Conservation (phyloP, 2,797 vertebrate species). For the Paguma larvata region DNA sequence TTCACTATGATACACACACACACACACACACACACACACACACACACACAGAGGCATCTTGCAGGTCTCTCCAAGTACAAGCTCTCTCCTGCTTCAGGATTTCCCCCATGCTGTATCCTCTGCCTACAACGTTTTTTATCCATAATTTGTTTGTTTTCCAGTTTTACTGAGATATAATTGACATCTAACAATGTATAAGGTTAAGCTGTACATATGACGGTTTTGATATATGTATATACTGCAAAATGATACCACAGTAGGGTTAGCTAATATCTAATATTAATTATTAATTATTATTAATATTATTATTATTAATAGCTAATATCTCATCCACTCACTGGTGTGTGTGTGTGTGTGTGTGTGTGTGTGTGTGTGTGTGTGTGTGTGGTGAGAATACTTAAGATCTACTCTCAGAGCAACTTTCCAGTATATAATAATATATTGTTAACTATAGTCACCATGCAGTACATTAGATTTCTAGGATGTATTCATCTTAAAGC, state of each 20-base stretch:
- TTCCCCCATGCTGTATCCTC: background rate
- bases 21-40: background rate
- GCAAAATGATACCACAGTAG: background rate
- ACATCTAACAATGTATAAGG: background rate
- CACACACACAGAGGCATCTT: background rate
- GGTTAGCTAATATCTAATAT: background rate
- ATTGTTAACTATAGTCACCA: background rate
- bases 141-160: background rate
- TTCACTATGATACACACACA: background rate
- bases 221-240: background rate
- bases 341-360: background rate
- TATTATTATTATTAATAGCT: too few relatives aligned
- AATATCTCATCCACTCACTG: too few relatives aligned
- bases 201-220: background rate
- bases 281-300: too few relatives aligned
- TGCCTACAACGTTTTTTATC: background rate
- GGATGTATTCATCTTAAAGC: background rate
- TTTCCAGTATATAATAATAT: background rate
- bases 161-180: background rate
- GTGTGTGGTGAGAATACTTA: background rate
- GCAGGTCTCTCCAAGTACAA: background rate
- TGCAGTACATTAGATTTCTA: background rate
- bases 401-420: background rate
- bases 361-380: background rate
- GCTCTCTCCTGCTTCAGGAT: background rate